phyloP scores from a whole-genome alignment of 92 coral and sea anemone genomes.

The Desmophyllum pertusum region DNA sequence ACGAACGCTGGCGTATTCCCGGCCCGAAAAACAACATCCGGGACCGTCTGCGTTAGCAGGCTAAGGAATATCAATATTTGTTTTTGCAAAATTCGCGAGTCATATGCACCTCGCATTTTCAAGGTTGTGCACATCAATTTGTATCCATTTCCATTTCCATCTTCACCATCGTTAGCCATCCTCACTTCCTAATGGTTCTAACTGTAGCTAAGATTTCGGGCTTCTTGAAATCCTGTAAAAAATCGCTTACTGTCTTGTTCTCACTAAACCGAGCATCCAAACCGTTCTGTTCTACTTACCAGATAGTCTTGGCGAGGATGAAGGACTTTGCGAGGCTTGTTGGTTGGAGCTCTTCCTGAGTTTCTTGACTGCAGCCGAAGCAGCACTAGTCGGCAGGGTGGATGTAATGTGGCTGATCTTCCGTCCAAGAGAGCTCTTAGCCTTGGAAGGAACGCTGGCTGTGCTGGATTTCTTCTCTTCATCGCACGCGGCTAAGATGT shows the following conservation, averaged over 20 bases:
- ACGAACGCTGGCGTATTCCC: no score
- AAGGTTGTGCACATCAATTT: no score
- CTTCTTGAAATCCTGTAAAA: not conserved
- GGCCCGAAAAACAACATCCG: no score
- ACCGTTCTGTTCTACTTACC: constrained; percentile 33
- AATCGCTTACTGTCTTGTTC: not conserved
- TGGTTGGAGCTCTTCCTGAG: constrained; percentile 53
- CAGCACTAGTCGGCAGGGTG: constrained; percentile 77
- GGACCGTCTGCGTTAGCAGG: no score
- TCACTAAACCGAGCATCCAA: not conserved
- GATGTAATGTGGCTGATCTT: constrained; percentile 85
- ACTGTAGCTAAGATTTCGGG: not conserved
- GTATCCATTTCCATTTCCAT: no score
- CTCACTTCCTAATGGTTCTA: not conserved
- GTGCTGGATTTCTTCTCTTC: constrained; percentile 71
- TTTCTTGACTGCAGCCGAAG: constrained; percentile 83
- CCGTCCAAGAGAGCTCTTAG: constrained; percentile 68
- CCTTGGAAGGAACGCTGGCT: constrained; percentile 67
- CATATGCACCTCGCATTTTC: not conserved
- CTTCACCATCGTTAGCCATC: no score
- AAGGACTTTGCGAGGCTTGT: constrained; percentile 46
- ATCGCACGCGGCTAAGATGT: constrained; percentile 91
- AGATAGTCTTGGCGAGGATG: constrained; percentile 39
- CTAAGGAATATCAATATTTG: no score
- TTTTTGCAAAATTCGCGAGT: not conserved